Conservation (phyloP, 2,113 vertebrate species). For the Cyanoderma ruficeps region DNA sequence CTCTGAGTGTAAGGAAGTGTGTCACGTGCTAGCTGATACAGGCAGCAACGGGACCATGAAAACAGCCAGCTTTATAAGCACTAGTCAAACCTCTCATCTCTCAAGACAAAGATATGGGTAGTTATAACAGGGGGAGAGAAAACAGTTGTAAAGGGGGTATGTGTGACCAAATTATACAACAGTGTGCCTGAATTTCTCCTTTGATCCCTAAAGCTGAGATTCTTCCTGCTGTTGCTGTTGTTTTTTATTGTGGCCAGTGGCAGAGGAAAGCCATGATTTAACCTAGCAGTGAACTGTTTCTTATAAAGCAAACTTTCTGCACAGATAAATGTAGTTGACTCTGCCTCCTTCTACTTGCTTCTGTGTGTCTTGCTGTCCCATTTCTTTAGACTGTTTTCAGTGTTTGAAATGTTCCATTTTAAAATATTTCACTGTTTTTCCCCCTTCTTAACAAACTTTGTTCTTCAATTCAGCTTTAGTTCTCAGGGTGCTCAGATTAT, state of each 20-base stretch:
- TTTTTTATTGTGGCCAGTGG: background rate
- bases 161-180: background rate
- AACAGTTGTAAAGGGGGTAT: background rate
- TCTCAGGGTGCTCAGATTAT: background rate
- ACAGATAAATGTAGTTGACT: background rate
- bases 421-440: background rate
- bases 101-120: background rate
- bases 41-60: background rate
- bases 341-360: background rate
- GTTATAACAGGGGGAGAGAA: background rate
- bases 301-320: background rate
- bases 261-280: background rate
- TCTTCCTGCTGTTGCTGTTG: background rate
- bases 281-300: background rate
- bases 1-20: background rate
- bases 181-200: background rate
- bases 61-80: constrained; percentile 1
- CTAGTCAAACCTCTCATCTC: constrained; percentile 13
- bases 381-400: constrained; percentile 22
- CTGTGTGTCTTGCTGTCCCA: background rate
- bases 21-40: background rate
- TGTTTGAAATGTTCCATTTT: background rate
- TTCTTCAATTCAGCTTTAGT: background rate
- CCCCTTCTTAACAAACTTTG: background rate
- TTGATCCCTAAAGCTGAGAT: background rate